A percentile compares a stretch with the other conserved stretches of the same genome.
Conservation (phyloP, 1,140 invertebrate species). For the Phenacoccus solenopsis region DNA sequence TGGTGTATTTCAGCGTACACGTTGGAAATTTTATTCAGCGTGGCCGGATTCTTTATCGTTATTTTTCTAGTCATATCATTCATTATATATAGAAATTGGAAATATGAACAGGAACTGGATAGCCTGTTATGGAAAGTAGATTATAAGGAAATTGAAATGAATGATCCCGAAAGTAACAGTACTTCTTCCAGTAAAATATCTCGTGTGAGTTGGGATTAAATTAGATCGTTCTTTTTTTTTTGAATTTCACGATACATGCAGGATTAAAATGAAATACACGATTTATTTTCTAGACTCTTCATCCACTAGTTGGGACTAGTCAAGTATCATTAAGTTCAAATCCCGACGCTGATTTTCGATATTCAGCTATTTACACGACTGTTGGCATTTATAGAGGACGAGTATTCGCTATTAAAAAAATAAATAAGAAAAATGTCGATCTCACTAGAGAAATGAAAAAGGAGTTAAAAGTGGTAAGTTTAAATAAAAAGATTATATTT, state of each 20-base stretch:
- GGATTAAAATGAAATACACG: not conserved
- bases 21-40: conserved; percentile 52
- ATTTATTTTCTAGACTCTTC: conserved; percentile 21
- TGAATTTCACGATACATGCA: not conserved
- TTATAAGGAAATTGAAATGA: conserved; percentile 69
- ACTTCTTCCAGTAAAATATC: conserved; percentile 37
- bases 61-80: conserved; percentile 53
- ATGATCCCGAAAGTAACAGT: conserved; percentile 32
- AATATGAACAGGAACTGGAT: conserved; percentile 88
- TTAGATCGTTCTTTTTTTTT: not conserved
- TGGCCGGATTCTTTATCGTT: conserved; percentile 58
- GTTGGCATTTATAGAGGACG: conserved; percentile 80
- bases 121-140: conserved; percentile 92
- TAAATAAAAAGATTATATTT: not conserved
- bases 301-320: conserved; percentile 49
- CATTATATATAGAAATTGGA: conserved; percentile 76
- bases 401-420: conserved; percentile 72
- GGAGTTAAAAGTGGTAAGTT: conserved; percentile 76
- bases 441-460: conserved; percentile 86
- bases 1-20: conserved; percentile 50
- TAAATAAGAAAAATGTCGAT: conserved; percentile 74
- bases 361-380: conserved; percentile 73
- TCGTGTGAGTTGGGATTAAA: conserved; percentile 33
- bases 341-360: conserved; percentile 69
- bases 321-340: conserved; percentile 77